Conservation (phyloP, 2,113 vertebrate genomes). For the Dunckerocampus dactyliophorus region DNA sequence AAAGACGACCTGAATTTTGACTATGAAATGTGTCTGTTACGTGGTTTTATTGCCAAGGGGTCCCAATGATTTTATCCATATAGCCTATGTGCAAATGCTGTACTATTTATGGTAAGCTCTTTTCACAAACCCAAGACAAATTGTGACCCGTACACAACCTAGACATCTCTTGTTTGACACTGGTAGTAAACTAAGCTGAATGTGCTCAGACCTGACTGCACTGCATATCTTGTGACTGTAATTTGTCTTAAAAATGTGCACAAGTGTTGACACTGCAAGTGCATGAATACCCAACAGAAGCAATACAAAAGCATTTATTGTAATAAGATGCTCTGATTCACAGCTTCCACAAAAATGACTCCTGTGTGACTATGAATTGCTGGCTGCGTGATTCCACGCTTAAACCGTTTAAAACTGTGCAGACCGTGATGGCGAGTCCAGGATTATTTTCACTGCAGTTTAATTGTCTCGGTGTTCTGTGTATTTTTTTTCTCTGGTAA, state of each 20-base stretch:
- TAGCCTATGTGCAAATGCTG: too few relatives aligned
- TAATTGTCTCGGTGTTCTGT: background rate
- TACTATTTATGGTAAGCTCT: background rate
- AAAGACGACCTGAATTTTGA: too few relatives aligned
- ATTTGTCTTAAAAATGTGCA: slow-evolving; percentile 35
- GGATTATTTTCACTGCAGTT: background rate
- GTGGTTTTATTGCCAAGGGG: too few relatives aligned
- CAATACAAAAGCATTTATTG: slow-evolving; percentile 35
- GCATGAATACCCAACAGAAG: slow-evolving; percentile 40
- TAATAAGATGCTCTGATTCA: slow-evolving; percentile 53
- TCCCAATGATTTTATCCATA: too few relatives aligned
- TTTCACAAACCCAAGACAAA: too few relatives aligned
- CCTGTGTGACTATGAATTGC: slow-evolving; percentile 35
- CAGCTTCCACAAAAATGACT: slow-evolving; percentile 25
- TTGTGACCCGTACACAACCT: background rate
- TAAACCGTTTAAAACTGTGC: slow-evolving; percentile 2
- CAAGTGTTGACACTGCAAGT: slow-evolving; percentile 28
- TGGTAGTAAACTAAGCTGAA: background rate
- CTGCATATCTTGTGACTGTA: slow-evolving; percentile 56
- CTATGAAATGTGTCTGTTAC: too few relatives aligned
- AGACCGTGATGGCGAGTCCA: slow-evolving; percentile 5
- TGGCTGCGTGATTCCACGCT: slow-evolving; percentile 9
- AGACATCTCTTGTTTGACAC: background rate
- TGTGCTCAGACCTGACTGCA: too few relatives aligned
- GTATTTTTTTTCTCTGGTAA: background rate